Percentiles rank a stretch among this genome's conserved stretches.
These are phyloP conservation scores for Unio pictorum DNA, from an alignment of 2,888 invertebrate species.

Conservation along the genomic window DNA sequence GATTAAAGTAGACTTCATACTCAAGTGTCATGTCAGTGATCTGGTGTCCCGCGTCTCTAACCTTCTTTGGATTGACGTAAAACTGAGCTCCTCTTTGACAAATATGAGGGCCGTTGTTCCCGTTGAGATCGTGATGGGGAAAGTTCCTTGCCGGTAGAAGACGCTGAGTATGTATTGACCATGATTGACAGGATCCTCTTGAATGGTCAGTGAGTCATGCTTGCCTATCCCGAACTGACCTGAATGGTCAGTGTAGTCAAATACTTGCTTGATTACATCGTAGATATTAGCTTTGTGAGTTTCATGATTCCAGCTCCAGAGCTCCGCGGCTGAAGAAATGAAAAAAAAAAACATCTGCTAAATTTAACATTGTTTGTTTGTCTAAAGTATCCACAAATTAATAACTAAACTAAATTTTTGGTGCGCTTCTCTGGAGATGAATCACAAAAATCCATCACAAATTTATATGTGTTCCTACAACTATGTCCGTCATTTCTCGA, in stretches of 20 bases:
- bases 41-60: conserved; percentile 2
- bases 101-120: background rate
- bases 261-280: conserved; percentile 10
- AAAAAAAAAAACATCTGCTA: no score
- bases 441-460: no score
- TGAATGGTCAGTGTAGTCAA: conserved; percentile 10
- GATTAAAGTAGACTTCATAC: conserved; percentile 35
- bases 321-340: conserved; percentile 5
- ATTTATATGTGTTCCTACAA: no score
- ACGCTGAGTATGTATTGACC: conserved; percentile 19
- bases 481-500: no score
- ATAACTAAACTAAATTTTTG: no score
- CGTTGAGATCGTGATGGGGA: no score
- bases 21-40: conserved; percentile 22
- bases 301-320: conserved; percentile 23
- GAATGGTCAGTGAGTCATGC: conserved; percentile 30
- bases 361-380: no score
- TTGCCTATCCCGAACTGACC: conserved; percentile 23
- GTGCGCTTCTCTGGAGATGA: no score
- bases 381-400: no score
- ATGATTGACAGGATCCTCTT: conserved; percentile 22
- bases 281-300: conserved; percentile 14
- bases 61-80: conserved; percentile 18
- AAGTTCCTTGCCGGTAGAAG: conserved; percentile 11
- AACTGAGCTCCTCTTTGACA: conserved; percentile 29